Base-by-base conservation (phyloP, 2,888 invertebrate species). In the Chalcis sispes region DNA sequence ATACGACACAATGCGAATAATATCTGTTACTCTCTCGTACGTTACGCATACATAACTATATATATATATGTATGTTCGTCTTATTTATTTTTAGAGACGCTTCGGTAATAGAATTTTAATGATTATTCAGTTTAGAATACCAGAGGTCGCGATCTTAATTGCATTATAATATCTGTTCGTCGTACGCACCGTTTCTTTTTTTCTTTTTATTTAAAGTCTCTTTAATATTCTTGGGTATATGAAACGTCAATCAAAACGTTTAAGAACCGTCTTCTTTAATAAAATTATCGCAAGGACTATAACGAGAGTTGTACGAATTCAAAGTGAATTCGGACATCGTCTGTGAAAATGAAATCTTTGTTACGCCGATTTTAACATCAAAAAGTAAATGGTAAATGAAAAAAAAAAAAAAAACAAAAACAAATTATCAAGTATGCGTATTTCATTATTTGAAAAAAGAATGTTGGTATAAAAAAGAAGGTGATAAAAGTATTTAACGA, bases 121-220 rank as follows among this genome's bases (percentile, higher is more conserved):
- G 69, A 52, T 32, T 32, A 59, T 56, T 50, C 66, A 42, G 71
- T 42, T 70, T 66, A 56, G 42, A 62, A 64, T 64, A 64, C 56
- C 36, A 58, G 64, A 72, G 76, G 69, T 77, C 69, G 65, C 25
- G 64, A 77, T 77, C 64, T 65, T 72, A 72, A 77, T 72, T 77
- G 72, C 69, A 65, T 72, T 77, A 69, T 65, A 72, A 72, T 65
- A 48, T 72, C 64, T 36, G 27, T n/a, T n/a, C 54, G 62, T 56
- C 52, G 40, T 42, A 54, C 46, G 50, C 46, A 40, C 36, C 20
- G 27, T 36, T 29, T 48, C 10, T 54, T 46, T 25, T n/a, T 7
- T 23, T 48, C 13, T 15, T 50, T 61, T 56, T 54, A 5, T 40
- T 59, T 58, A 58, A 42, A 4, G 20, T 18, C 20, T 32, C 3